Percentiles rank a stretch among this genome's conserved stretches.
These are phyloP conservation scores for Lumbricus terrestris DNA, from an alignment of 2,888 invertebrate species.

Conservation along the genomic window DNA sequence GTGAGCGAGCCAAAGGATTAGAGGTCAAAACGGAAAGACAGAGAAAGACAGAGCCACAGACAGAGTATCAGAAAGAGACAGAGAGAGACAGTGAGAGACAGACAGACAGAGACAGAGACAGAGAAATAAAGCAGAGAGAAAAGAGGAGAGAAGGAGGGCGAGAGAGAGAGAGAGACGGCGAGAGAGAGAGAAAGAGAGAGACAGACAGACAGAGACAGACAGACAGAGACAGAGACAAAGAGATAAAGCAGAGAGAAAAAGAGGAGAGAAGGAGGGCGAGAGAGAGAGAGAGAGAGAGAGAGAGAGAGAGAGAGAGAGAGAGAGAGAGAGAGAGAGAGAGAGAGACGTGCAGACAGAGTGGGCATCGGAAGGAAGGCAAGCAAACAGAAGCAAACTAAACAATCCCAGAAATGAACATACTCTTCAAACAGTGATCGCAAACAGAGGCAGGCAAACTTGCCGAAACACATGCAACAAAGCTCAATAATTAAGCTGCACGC, in stretches of 20 bases:
- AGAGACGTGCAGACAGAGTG: not conserved
- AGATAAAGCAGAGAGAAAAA: not conserved
- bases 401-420: not conserved
- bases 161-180: not conserved
- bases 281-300: not conserved
- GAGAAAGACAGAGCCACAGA: too few species aligned
- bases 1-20: too few species aligned
- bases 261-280: not conserved
- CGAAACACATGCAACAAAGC: not conserved
- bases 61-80: too few species aligned
- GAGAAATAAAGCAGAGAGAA: not conserved
- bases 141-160: not conserved
- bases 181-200: not conserved
- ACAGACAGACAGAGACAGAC: too few species aligned
- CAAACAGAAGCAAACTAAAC: conserved; percentile 7
- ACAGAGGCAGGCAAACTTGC: not conserved
- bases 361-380: not conserved
- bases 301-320: conserved; percentile 16
- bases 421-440: not conserved
- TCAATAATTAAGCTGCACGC: not conserved
- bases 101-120: not conserved
- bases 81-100: too few species aligned
- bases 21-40: too few species aligned
- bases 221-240: too few species aligned
- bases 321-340: conserved; percentile 8